Evolutionary conservation across 2,888 invertebrate genomes (phyloP).

Genomic region (Frankliniella intonsa): DNA sequence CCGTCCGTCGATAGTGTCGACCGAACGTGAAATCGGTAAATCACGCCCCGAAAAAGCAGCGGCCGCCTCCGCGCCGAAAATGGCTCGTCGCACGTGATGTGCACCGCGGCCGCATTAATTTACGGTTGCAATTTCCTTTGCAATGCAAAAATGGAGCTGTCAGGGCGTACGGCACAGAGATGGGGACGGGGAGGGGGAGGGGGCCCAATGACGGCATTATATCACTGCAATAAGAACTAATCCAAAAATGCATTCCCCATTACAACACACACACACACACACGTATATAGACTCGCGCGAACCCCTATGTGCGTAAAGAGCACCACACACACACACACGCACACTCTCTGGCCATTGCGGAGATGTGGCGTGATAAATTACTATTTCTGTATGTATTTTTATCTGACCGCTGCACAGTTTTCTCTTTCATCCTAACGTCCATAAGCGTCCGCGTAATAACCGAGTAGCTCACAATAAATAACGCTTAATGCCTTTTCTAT

Average conservation of each 20-base stretch:
- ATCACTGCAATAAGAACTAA: slow-evolving; percentile 25
- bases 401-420: slow-evolving; percentile 20
- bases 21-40: too few species aligned
- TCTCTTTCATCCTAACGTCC: slow-evolving; percentile 12
- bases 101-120: neutral
- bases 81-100: too few species aligned
- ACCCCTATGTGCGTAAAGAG: neutral
- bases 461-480: slow-evolving; percentile 20
- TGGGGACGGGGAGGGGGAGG: neutral
- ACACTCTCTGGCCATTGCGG: neutral
- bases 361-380: slow-evolving; percentile 24
- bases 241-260: slow-evolving; percentile 20
- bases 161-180: neutral
- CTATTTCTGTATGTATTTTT: slow-evolving; percentile 16
- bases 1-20: too few species aligned
- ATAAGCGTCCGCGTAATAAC: slow-evolving; percentile 7
- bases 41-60: too few species aligned
- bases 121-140: slow-evolving; percentile 2
- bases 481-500: slow-evolving; percentile 23
- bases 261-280: neutral
- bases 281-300: neutral
- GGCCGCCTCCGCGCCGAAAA: too few species aligned
- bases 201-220: slow-evolving; percentile 17
- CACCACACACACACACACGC: too few species aligned
- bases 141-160: slow-evolving; percentile 19